Evolutionary conservation across 2,888 invertebrate genomes (phyloP), one percentile per base, ranked within the genome.

Genomic region (Lamellibrachia columna): DNA sequence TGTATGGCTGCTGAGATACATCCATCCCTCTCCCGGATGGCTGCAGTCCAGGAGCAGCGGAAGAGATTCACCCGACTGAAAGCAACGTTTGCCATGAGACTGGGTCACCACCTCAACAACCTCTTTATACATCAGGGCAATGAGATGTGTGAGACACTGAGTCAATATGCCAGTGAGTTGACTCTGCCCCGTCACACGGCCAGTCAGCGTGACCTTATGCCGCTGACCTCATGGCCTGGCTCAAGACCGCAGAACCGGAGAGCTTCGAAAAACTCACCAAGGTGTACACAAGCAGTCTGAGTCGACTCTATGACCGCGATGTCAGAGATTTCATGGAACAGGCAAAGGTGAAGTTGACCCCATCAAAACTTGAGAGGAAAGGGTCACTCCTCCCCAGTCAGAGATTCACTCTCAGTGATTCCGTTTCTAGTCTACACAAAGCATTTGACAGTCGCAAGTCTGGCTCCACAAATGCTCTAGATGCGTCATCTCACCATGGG

Each of bases 61-160:
- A 97, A 98, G 95, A 97, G 98, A 91, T 98, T 98, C 94, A 98
- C 98, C 94, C 98, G 98, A 95, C 97, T 98, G 95, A 98, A 98
- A 95, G 97, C 97, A 90, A 98, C 98, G 96, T 98, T 98, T 96
- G 98, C 98, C 0, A 97, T 98, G 93, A 98, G 98, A 91, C 97
- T 99, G 92, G 98, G 98, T 93, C 97, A 99, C 52, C 99, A 99
- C 96, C 97, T 99, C 92, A 99, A 99, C 96, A 99, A 99, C 97
- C 97, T 98, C 92, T 98, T 99, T 95, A 98, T 99, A 95, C 99
- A 99, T 97, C 98, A 99, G 97, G 97, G 97, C 28, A 98, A 98
- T 95, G 98, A 98, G 96, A 97, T 98, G 93, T 98, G 98, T 0
- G 98, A 98, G 95, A 97, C 97, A 40, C 96, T 97, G 93, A 97